These are phyloP conservation scores for Octodonta nipae DNA, from an alignment of 2,888 invertebrate species.

Conservation along the genomic window DNA sequence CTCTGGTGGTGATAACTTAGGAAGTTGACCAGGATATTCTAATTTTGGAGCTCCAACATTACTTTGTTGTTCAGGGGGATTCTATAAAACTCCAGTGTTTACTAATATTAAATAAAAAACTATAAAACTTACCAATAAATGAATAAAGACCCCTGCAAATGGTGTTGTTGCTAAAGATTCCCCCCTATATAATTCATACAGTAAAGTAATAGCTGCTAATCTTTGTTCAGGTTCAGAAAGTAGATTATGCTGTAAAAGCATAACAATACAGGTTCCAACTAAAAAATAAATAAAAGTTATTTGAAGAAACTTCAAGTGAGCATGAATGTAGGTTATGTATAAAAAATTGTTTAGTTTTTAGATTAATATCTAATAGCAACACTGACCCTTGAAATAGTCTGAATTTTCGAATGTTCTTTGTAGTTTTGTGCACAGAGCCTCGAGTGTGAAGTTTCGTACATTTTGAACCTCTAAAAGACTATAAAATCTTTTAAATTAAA, in stretches of 20 bases:
- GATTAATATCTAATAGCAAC: no score
- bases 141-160: constrained; percentile 56
- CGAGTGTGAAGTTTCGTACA: constrained; percentile 60
- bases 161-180: constrained; percentile 55
- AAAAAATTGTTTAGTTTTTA: no score
- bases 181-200: constrained; percentile 57
- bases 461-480: constrained; percentile 62
- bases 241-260: constrained; percentile 57
- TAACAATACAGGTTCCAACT: constrained; percentile 47
- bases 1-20: constrained; percentile 47
- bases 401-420: constrained; percentile 66
- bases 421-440: constrained; percentile 59
- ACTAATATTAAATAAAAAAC: constrained; percentile 18
- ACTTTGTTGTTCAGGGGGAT: constrained; percentile 36
- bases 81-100: constrained; percentile 8
- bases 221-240: constrained; percentile 52
- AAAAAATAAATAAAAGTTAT: constrained; percentile 11
- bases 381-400: constrained; percentile 62
- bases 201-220: constrained; percentile 51
- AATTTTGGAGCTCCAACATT: constrained; percentile 34
- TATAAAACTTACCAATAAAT: constrained; percentile 47
- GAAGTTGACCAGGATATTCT: constrained; percentile 42
- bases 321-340: no score
- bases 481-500: no score
- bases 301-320: no score